These are phyloP conservation scores for Morone saxatilis DNA, from an alignment of 2,113 vertebrate genomes.

Conservation along the genomic window DNA sequence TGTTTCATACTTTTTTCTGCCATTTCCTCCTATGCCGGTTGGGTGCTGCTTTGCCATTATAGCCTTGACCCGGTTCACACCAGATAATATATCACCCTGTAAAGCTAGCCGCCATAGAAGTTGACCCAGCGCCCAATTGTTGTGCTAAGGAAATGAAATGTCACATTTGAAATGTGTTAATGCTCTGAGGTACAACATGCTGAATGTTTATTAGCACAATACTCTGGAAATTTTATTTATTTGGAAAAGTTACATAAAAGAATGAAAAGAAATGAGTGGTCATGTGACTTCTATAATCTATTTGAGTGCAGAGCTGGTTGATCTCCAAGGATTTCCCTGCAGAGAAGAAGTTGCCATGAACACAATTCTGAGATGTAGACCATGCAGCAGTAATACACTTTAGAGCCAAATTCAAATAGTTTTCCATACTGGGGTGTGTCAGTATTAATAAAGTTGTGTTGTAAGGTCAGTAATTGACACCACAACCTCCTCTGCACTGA, in stretches of 20 bases:
- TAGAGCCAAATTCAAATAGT: background rate
- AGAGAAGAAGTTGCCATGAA: background rate
- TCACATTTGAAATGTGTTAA: conserved; percentile 72
- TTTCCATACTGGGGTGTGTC: background rate
- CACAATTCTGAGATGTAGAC: background rate
- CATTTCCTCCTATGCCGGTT: conserved; percentile 53
- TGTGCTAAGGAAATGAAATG: conserved; percentile 78
- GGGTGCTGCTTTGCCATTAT: conserved; percentile 57
- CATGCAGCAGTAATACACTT: background rate
- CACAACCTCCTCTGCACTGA: conserved; percentile 7
- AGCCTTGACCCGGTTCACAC: conserved; percentile 74
- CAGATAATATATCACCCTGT: conserved; percentile 73
- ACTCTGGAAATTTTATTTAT: background rate
- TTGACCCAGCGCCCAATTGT: conserved; percentile 60
- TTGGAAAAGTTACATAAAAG: background rate
- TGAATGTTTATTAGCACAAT: conserved; percentile 49
- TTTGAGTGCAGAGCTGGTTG: background rate
- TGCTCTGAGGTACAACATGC: conserved; percentile 40
- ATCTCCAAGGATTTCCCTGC: background rate
- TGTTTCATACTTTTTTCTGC: conserved; percentile 48
- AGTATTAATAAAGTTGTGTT: background rate
- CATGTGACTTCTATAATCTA: background rate
- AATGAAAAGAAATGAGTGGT: background rate
- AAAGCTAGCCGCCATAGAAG: conserved; percentile 55
- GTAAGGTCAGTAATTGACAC: conserved; percentile 39